phyloP scores from a whole-genome alignment of 2,888 invertebrate genomes.

The Protonemura montana region DNA sequence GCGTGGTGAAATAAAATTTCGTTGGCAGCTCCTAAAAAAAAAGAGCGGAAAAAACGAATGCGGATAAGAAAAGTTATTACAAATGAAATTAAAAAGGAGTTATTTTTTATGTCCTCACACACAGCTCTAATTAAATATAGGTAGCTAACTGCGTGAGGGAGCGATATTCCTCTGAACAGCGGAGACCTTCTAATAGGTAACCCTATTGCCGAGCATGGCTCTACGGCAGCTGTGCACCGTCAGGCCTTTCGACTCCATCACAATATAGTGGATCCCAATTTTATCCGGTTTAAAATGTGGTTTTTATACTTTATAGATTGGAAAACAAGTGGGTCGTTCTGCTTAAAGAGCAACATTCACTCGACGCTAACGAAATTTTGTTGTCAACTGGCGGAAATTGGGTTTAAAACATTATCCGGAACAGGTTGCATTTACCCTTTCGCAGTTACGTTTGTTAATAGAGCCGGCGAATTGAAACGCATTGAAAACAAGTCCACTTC shows the following conservation, averaged over 20 bases:
- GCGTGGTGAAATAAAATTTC: neutral
- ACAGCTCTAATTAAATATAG: neutral
- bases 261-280: neutral
- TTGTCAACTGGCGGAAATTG: neutral
- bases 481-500: neutral
- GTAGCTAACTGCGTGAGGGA: neutral
- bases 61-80: slow-evolving; percentile 3
- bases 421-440: neutral
- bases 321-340: slow-evolving; percentile 12
- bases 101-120: neutral
- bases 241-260: too few relatives aligned
- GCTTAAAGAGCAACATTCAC: slow-evolving; percentile 7
- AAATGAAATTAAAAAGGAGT: neutral
- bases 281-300: neutral
- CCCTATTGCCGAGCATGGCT: too few relatives aligned
- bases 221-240: too few relatives aligned
- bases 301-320: slow-evolving; percentile 12
- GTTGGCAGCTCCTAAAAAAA: neutral
- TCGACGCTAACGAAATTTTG: neutral
- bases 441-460: neutral
- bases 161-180: neutral
- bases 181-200: too few relatives aligned
- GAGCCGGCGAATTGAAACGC: neutral
- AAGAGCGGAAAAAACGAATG: neutral
- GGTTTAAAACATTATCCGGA: neutral